Evolutionary conservation across 2,888 invertebrate genomes (phyloP), one percentile per base, ranked within the genome.

Genomic region (Rhyacophila evoluta): DNA sequence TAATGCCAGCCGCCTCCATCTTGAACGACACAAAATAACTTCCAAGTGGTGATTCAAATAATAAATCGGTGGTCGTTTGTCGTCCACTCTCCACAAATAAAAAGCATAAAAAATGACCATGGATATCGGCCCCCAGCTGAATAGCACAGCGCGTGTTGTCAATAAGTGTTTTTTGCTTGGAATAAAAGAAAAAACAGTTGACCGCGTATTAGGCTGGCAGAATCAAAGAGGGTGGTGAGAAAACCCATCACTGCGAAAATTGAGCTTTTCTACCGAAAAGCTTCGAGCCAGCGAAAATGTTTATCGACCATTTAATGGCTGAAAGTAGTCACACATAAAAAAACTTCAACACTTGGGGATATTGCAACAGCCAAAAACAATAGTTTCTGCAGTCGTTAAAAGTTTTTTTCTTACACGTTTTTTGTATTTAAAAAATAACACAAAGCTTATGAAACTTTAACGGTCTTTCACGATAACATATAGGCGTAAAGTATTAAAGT

Each of bases 1-100:
- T 79, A 79, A 79, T 73, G 74, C 41, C 74, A 79, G 79, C 73
- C 79, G 71, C 72, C 79, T 74, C 78, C 77, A 75, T 71, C 80
- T 78, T 74, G 71, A 68, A 71, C 72, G 75, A 78, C 77, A 75
- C 79, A 74, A 77, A 79, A 80, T 81, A 81, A 80, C 80, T 81
- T 79, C 81, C 81, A 81, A 81, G 80, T 80, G 81, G 81, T 78
- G 80, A 81, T 81, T 70, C 77, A 41, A 77, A 81, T 80, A 81
- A 80, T 81, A 81, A 81, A 81, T 55, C 80, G 81, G 77, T 55
- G 81, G 81, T 81, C 81, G 77, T 81, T 81, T 81, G 81, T 81
- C 81, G 77, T 80, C 78, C 76, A 79, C 81, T 79, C 74, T 80
- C 77, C 77, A 79, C 75, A 81, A 79, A 82, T 79, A 82, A 81